Percentiles rank a stretch among this genome's conserved stretches.
Conservation (phyloP, 2,113 vertebrate species). For the Oreotragus oreotragus region DNA sequence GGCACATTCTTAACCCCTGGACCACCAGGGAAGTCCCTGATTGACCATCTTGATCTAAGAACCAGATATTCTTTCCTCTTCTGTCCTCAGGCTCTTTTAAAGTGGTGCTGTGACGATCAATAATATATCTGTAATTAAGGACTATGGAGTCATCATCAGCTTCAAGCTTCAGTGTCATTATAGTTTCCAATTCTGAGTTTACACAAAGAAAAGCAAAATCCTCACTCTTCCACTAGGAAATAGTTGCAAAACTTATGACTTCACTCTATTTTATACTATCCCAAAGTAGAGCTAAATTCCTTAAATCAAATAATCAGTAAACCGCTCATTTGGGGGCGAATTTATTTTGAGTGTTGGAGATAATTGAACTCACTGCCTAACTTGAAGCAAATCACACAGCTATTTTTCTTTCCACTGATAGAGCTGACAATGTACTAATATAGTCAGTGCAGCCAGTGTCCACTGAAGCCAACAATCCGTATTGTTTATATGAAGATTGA, state of each 20-base stretch:
- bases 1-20: neutral
- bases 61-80: neutral
- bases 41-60: neutral
- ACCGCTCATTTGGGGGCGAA: neutral
- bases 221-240: neutral
- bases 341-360: neutral
- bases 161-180: neutral
- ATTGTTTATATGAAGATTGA: neutral
- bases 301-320: conserved; percentile 1
- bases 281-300: neutral
- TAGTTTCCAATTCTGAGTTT: neutral
- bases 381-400: neutral
- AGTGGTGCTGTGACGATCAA: neutral
- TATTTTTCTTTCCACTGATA: neutral
- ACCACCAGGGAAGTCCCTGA: neutral
- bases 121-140: neutral
- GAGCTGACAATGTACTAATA: neutral
- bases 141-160: neutral
- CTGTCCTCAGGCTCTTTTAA: neutral
- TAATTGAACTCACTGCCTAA: neutral
- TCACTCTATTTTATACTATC: neutral
- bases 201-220: conserved; percentile 20
- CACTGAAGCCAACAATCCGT: neutral
- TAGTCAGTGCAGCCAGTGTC: neutral
- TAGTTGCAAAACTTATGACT: neutral